Evolutionary conservation across 2,888 invertebrate genomes (phyloP).

Genomic region (Hirtodrosophila trivittata): DNA sequence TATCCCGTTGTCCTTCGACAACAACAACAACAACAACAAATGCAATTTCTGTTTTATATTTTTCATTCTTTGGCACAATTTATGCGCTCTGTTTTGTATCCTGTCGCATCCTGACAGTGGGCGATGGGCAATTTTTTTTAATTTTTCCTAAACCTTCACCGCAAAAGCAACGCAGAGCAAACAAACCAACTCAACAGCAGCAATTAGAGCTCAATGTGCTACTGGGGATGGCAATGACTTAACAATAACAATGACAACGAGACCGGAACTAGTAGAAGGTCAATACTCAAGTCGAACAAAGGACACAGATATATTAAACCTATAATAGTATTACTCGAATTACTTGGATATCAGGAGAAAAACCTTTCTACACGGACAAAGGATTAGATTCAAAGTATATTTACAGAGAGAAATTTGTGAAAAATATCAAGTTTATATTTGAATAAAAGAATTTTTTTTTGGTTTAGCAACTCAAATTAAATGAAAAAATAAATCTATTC

Average conservation of each 20-base stretch:
- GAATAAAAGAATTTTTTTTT: no score
- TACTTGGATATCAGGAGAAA: no score
- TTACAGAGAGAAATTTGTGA: no score
- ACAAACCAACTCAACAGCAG: constrained; percentile 52
- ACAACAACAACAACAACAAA: constrained; percentile 21
- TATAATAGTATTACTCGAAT: no score
- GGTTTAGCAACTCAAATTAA: no score
- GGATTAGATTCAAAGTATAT: no score
- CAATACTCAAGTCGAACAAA: no score
- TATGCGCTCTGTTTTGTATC: constrained; percentile 55
- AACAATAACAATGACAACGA: not conserved
- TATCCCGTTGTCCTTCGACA: constrained; percentile 77
- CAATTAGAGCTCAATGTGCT: constrained; percentile 39
- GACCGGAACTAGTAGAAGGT: not conserved
- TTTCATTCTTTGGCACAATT: constrained; percentile 50
- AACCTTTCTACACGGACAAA: no score
- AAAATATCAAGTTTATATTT: no score
- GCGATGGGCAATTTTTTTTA: constrained; percentile 60
- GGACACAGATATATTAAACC: no score
- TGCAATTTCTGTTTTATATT: constrained; percentile 32
- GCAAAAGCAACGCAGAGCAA: constrained; percentile 37
- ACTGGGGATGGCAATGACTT: not conserved
- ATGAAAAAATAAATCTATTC: no score
- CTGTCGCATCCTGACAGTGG: constrained; percentile 52
- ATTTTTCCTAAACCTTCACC: constrained; percentile 55